phyloP scores from a whole-genome alignment of 2,113 vertebrate species.

The Chaetorhynchus papuensis region DNA sequence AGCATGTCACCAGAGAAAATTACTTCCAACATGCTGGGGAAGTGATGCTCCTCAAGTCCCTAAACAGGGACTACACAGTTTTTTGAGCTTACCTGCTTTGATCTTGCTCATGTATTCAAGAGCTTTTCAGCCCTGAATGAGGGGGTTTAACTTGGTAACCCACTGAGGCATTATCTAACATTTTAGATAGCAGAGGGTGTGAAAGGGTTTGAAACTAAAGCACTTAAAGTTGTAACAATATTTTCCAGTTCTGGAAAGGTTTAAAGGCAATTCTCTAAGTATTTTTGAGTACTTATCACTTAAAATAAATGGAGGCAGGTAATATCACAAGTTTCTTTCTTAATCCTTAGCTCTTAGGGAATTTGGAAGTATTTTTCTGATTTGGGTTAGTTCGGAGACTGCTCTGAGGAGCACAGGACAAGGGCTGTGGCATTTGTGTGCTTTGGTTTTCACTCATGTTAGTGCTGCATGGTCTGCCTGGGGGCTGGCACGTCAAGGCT shows the following conservation, averaged over 20 bases:
- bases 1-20: constrained; percentile 72
- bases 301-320: neutral
- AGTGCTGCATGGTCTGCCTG: rapidly evolving
- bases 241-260: neutral
- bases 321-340: neutral
- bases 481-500: neutral
- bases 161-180: neutral
- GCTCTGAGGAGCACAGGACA: neutral
- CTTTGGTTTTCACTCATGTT: neutral
- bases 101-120: neutral
- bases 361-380: neutral
- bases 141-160: neutral
- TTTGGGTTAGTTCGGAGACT: neutral
- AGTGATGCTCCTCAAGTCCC: constrained; percentile 44
- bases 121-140: neutral
- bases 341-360: neutral
- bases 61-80: constrained; percentile 13
- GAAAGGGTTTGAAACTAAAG: neutral
- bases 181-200: neutral
- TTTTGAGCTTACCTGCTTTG: constrained; percentile 31
- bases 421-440: neutral
- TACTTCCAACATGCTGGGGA: constrained; percentile 51
- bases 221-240: neutral
- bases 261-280: neutral
- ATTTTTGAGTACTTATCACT: neutral